Evolutionary conservation across 2,888 invertebrate species (phyloP).

Genomic region (Capitulum mitella): DNA sequence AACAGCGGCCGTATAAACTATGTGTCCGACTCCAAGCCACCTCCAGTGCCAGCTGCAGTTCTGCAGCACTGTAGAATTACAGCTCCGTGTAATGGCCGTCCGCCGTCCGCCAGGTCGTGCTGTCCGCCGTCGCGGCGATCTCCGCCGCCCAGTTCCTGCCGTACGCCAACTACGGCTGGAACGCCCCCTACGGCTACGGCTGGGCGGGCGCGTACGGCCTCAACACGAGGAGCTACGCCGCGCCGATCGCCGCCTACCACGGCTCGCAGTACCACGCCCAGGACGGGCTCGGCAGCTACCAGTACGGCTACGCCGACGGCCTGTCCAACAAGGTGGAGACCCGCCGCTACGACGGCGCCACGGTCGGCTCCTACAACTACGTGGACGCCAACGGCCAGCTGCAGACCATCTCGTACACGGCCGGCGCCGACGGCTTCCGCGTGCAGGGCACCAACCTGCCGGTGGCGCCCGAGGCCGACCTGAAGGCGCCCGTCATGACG

Average conservation of each 20-base stretch:
- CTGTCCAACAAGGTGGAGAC: slow-evolving; percentile 56
- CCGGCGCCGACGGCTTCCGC: slow-evolving; percentile 50
- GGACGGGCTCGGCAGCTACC: slow-evolving; percentile 32
- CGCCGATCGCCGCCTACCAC: background rate
- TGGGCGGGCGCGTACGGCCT: slow-evolving; percentile 43
- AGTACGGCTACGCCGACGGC: slow-evolving; percentile 57
- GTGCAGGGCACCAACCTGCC: slow-evolving; percentile 57
- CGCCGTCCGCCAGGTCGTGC: too few species aligned
- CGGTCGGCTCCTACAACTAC: slow-evolving; percentile 34
- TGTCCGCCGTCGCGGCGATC: too few species aligned
- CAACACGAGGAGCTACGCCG: slow-evolving; percentile 46
- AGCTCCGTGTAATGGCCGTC: too few species aligned
- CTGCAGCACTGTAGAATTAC: too few species aligned
- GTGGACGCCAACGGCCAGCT: slow-evolving; percentile 45
- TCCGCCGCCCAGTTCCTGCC: too few species aligned
- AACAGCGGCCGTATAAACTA: too few species aligned
- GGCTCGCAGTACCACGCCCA: background rate
- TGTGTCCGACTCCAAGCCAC: too few species aligned
- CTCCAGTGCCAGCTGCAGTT: too few species aligned
- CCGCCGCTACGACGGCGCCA: slow-evolving; percentile 32
- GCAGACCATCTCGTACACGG: slow-evolving; percentile 47
- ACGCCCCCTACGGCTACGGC: slow-evolving; percentile 33
- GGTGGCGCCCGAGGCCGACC: slow-evolving; percentile 39
- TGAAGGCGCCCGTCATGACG: slow-evolving; percentile 30
- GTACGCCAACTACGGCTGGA: slow-evolving; percentile 49